These are phyloP conservation scores for Drymodes brunneopygia DNA, from an alignment of 2,113 vertebrate species.

Conservation along the genomic window DNA sequence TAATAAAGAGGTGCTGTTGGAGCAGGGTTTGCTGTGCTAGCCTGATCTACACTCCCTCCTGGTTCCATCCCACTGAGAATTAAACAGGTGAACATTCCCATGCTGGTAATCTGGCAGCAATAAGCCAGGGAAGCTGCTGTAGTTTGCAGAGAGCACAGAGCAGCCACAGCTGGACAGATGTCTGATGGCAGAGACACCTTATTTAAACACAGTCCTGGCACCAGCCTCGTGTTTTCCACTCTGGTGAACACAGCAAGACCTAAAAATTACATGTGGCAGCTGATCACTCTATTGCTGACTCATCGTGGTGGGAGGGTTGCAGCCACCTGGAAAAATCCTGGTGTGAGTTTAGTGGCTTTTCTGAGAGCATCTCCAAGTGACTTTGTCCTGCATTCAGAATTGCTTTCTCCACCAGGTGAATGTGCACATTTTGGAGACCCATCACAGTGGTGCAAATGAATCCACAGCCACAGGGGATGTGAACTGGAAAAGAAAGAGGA, in stretches of 20 bases:
- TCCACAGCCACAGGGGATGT: background rate
- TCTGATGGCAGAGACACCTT: background rate
- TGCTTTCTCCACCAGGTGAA: background rate
- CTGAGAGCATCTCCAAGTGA: background rate
- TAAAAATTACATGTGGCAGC: background rate
- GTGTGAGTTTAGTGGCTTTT: background rate
- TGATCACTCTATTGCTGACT: background rate
- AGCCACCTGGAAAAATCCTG: background rate
- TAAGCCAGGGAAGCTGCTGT: background rate
- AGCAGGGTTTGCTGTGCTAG: background rate
- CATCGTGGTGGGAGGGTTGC: background rate
- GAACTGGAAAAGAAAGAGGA: background rate
- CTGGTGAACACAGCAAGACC: background rate
- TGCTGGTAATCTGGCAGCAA: background rate
- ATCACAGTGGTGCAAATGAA: background rate
- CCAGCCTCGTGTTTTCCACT: background rate
- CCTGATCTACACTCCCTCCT: background rate
- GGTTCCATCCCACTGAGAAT: background rate
- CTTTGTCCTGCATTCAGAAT: background rate
- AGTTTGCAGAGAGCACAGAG: background rate
- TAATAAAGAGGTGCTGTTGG: background rate
- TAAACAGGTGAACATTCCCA: background rate
- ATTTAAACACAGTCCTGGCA: background rate
- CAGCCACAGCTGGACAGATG: conserved; percentile 9
- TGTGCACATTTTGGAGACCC: background rate